Percentiles rank a stretch among this genome's conserved stretches.
Conservation (phyloP, 2,888 invertebrate species). For the Blastobasis adustella region DNA sequence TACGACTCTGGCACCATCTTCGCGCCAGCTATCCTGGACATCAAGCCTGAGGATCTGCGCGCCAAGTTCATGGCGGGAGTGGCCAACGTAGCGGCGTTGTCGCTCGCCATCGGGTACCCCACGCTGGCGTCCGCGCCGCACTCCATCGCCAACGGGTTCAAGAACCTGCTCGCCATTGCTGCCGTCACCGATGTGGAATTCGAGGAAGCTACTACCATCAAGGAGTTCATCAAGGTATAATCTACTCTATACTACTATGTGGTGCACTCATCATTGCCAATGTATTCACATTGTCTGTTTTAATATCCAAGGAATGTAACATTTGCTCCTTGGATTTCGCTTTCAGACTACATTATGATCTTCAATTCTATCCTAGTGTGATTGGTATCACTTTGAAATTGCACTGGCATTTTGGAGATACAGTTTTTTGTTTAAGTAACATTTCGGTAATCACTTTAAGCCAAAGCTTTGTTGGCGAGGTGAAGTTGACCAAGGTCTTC, state of each 20-base stretch:
- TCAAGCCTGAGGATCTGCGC: slow-evolving; percentile 96
- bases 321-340: slow-evolving; percentile 29
- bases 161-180: slow-evolving; percentile 97
- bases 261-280: not conserved
- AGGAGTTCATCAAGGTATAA: slow-evolving; percentile 88
- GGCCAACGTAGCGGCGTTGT: slow-evolving; percentile 94
- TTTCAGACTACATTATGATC: slow-evolving; percentile 35
- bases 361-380: slow-evolving; percentile 45
- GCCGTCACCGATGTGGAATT: slow-evolving; percentile 97
- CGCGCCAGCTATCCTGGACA: slow-evolving; percentile 96
- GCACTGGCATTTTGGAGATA: slow-evolving; percentile 41
- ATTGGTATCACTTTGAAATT: slow-evolving; percentile 15
- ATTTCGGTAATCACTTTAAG: too few relatives aligned
- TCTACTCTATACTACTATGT: not conserved
- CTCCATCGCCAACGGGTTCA: slow-evolving; percentile 98
- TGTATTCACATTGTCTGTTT: slow-evolving; percentile 23
- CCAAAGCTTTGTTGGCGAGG: too few relatives aligned
- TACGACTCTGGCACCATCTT: slow-evolving; percentile 99
- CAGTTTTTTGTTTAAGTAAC: slow-evolving; percentile 7
- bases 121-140: slow-evolving; percentile 98
- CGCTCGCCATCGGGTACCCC: slow-evolving; percentile 95
- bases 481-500: too few relatives aligned
- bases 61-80: slow-evolving; percentile 95
- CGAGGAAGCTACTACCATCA: slow-evolving; percentile 93
- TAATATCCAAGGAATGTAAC: slow-evolving; percentile 25